These are phyloP conservation scores for Bucco capensis DNA, from an alignment of 2,113 vertebrate genomes.

Conservation along the genomic window DNA sequence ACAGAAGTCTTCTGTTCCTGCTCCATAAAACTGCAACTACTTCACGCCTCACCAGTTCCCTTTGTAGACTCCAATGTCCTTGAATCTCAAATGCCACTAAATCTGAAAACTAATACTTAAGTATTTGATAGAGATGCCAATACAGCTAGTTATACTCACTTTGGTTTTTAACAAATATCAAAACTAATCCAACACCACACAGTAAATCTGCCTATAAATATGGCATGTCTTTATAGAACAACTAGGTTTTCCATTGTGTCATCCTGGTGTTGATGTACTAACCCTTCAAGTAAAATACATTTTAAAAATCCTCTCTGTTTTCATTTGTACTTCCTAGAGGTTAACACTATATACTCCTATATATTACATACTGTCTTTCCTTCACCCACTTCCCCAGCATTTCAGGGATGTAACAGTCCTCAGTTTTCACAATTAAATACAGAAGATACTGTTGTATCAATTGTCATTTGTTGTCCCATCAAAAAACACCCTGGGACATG, in stretches of 20 bases:
- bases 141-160: neutral
- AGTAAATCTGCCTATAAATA: neutral
- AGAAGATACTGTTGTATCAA: neutral
- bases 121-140: neutral
- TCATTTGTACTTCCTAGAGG: neutral
- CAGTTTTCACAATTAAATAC: neutral
- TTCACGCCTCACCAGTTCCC: neutral
- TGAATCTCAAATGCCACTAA: neutral
- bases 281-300: neutral
- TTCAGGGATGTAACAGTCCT: neutral
- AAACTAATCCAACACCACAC: neutral
- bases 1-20: neutral
- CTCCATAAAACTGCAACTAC: neutral
- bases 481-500: neutral
- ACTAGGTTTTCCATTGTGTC: neutral
- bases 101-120: neutral
- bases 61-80: neutral
- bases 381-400: neutral
- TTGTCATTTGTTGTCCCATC: neutral
- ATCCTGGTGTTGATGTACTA: neutral
- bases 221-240: neutral
- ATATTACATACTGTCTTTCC: neutral
- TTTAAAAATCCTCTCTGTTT: neutral
- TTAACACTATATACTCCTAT: neutral
- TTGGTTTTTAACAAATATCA: neutral